A percentile compares a stretch with the other conserved stretches of the same genome.
These are phyloP conservation scores for Atherinosoma microstoma DNA, from an alignment of 2,797 vertebrate species.

Conservation along the genomic window DNA sequence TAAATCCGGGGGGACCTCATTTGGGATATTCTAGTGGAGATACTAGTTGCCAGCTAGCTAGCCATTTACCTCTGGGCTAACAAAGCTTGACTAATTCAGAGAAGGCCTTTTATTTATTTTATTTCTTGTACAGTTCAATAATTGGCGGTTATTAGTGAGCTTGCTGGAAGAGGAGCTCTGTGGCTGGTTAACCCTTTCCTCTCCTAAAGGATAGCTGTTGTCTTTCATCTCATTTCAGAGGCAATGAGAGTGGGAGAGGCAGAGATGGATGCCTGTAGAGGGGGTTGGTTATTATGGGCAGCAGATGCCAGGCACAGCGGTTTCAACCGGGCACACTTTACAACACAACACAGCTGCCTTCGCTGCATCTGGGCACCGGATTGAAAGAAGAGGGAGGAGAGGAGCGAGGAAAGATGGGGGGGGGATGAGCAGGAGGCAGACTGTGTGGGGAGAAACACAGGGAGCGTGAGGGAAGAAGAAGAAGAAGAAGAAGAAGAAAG, in stretches of 20 bases:
- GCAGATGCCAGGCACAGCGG: conserved; percentile 67
- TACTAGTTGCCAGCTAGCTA: conserved; percentile 55
- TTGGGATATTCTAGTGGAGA: conserved; percentile 48
- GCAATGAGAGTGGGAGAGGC: conserved; percentile 23
- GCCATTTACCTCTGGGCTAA: conserved; percentile 53
- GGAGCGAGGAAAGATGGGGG: background rate
- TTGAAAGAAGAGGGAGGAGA: conserved; percentile 55
- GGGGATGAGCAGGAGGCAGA: conserved; percentile 30
- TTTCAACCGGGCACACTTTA: conserved; percentile 71
- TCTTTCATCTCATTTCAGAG: conserved; percentile 73
- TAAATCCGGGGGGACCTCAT: conserved; percentile 62
- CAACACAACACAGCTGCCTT: conserved; percentile 76
- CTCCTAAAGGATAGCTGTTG: conserved; percentile 42
- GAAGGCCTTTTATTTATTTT: conserved; percentile 42
- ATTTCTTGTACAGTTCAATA: conserved; percentile 63
- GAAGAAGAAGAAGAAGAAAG: conserved; percentile 59
- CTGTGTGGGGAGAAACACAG: conserved; percentile 44
- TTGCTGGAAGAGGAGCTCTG: conserved; percentile 62
- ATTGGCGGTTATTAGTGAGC: conserved; percentile 78
- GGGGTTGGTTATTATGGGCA: conserved; percentile 56
- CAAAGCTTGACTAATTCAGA: conserved; percentile 45
- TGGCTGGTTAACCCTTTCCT: conserved; percentile 68
- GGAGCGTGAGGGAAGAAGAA: conserved; percentile 31
- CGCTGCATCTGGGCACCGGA: conserved; percentile 75
- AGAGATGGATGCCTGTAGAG: conserved; percentile 58